phyloP scores from a whole-genome alignment of 2,888 invertebrate genomes.

The Apocheima hispidaria region DNA sequence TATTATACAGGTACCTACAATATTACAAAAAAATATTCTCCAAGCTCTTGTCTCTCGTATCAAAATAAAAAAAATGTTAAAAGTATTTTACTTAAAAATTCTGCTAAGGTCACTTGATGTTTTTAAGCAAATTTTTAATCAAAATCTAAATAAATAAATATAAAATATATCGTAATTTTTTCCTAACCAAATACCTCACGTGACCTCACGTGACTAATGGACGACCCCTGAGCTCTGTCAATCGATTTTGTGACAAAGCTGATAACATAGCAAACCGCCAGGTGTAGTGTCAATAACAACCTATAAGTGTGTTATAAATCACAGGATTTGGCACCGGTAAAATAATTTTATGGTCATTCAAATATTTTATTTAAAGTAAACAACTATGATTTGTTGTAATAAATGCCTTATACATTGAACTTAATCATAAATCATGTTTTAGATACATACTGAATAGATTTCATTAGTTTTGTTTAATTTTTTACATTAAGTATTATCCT shows the following conservation, averaged over 20 bases:
- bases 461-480: too few species aligned
- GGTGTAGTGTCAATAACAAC: constrained; percentile 24
- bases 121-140: too few species aligned
- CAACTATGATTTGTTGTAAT: constrained; percentile 9
- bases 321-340: constrained; percentile 29
- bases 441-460: too few species aligned
- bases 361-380: constrained; percentile 17
- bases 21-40: background rate
- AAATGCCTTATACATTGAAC: background rate
- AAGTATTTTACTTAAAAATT: too few species aligned
- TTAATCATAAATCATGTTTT: background rate
- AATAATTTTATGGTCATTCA: constrained; percentile 31
- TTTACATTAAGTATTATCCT: background rate
- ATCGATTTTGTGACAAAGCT: constrained; percentile 9
- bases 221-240: background rate
- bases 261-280: background rate
- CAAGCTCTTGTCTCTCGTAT: too few species aligned
- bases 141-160: too few species aligned
- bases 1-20: constrained; percentile 93
- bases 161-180: too few species aligned
- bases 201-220: too few species aligned
- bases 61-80: too few species aligned
- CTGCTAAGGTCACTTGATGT: too few species aligned
- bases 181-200: too few species aligned
- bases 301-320: constrained; percentile 36